Percentiles rank a stretch among this genome's conserved stretches.
Conservation (phyloP, 2,797 vertebrate species). For the Thunnus albacares region DNA sequence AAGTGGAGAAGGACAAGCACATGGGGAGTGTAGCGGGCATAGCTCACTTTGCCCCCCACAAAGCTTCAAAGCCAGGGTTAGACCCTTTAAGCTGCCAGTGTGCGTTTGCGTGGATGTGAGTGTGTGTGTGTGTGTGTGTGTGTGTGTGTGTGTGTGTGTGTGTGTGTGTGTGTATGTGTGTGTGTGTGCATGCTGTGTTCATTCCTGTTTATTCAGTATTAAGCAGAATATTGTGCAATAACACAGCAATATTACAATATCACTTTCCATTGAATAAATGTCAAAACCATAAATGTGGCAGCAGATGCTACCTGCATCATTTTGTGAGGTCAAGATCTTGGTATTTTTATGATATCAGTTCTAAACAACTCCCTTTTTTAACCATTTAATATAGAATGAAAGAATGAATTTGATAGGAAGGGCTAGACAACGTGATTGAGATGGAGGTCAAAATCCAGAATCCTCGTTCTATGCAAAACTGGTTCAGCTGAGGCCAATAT, state of each 20-base stretch:
- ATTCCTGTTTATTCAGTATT: conserved; percentile 23
- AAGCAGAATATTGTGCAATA: conserved; percentile 14
- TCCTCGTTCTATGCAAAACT: neutral
- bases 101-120: neutral
- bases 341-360: neutral
- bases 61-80: conserved; percentile 52
- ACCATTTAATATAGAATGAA: neutral
- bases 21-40: conserved; percentile 33
- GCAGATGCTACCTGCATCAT: conserved; percentile 42
- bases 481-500: too few relatives aligned
- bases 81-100: conserved; percentile 19
- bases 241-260: neutral
- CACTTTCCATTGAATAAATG: conserved; percentile 38
- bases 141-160: neutral
- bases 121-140: neutral
- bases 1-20: conserved; percentile 51
- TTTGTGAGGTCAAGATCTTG: conserved; percentile 34
- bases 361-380: neutral
- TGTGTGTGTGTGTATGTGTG: neutral
- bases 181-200: conserved; percentile 12
- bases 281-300: conserved; percentile 40
- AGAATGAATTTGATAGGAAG: neutral
- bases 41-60: conserved; percentile 21
- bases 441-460: neutral
- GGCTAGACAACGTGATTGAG: neutral